phyloP scores from a whole-genome alignment of 2,797 vertebrate species.

The Microctenopoma steveboyesi region DNA sequence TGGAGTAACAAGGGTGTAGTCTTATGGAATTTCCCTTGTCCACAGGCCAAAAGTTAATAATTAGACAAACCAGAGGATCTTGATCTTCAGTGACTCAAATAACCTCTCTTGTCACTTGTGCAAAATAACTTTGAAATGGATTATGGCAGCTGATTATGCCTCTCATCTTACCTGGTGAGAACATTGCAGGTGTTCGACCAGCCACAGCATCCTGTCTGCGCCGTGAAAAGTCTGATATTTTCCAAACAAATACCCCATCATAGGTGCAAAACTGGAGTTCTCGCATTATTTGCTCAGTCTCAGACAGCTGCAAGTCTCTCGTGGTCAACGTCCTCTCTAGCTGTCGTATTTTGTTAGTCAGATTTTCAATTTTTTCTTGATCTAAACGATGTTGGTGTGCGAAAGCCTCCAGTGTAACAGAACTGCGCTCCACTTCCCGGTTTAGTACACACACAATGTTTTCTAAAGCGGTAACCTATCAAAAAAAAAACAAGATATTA shows the following conservation, averaged over 20 bases:
- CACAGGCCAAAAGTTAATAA: slow-evolving; percentile 18
- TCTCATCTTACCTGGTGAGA: slow-evolving; percentile 90
- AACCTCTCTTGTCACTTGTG: neutral
- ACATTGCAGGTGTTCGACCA: slow-evolving; percentile 92
- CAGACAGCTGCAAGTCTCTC: slow-evolving; percentile 90
- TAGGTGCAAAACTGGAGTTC: slow-evolving; percentile 91
- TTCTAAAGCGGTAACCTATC: slow-evolving; percentile 89
- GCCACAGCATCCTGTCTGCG: slow-evolving; percentile 93
- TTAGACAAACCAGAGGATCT: slow-evolving; percentile 18
- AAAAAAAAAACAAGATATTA: slow-evolving; percentile 41
- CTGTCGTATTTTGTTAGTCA: slow-evolving; percentile 91
- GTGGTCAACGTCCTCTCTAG: slow-evolving; percentile 89
- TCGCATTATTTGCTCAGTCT: slow-evolving; percentile 88
- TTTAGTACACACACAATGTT: slow-evolving; percentile 96
- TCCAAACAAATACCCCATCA: slow-evolving; percentile 95
- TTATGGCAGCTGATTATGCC: neutral
- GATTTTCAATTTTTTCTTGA: slow-evolving; percentile 91
- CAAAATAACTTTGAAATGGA: neutral
- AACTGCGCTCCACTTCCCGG: slow-evolving; percentile 92
- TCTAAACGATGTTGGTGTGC: slow-evolving; percentile 90
- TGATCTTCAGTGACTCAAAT: neutral
- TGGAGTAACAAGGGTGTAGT: slow-evolving; percentile 41
- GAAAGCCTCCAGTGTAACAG: slow-evolving; percentile 87
- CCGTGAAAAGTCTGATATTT: slow-evolving; percentile 90
- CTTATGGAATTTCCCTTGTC: slow-evolving; percentile 39